These are phyloP conservation scores for Listrodromus nycthemerus DNA, from an alignment of 2,888 invertebrate genomes.

Conservation along the genomic window DNA sequence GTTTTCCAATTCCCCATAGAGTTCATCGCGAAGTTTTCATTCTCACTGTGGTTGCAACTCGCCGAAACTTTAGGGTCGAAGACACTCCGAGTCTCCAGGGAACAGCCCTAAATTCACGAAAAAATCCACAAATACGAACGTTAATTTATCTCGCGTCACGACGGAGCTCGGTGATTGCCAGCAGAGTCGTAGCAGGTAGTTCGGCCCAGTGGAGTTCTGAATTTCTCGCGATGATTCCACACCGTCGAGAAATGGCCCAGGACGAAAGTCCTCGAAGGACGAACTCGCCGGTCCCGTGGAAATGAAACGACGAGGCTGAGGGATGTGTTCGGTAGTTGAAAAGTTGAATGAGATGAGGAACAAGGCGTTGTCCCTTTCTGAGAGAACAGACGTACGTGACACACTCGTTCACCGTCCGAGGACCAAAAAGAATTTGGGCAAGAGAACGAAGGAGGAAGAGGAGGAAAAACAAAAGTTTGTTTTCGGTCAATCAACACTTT, in stretches of 20 bases:
- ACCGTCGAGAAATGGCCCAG: not conserved
- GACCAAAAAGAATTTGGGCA: slow-evolving; percentile 70
- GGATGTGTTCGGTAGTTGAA: slow-evolving; percentile 25
- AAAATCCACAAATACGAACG: no score
- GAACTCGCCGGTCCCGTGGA: slow-evolving; percentile 7
- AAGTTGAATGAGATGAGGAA: slow-evolving; percentile 32
- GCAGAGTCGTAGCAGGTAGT: not conserved
- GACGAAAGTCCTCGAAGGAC: slow-evolving; percentile 37
- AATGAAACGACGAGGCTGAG: slow-evolving; percentile 5
- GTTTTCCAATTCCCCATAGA: no score
- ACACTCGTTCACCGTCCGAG: slow-evolving; percentile 54
- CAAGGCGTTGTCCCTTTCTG: slow-evolving; percentile 48
- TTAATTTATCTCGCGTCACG: not conserved
- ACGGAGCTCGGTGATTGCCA: not conserved
- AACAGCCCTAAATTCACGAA: no score
- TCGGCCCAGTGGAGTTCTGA: not conserved
- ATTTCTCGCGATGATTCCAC: not conserved
- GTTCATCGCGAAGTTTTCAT: no score
- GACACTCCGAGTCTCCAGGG: no score
- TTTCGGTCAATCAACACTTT: slow-evolving; percentile 83
- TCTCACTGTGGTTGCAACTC: no score
- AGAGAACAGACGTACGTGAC: slow-evolving; percentile 61
- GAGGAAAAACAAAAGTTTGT: slow-evolving; percentile 77
- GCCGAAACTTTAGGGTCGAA: no score
- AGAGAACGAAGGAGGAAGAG: slow-evolving; percentile 49